phyloP scores from a whole-genome alignment of 2,797 vertebrate species.

The Ctenopoma kingsleyae region DNA sequence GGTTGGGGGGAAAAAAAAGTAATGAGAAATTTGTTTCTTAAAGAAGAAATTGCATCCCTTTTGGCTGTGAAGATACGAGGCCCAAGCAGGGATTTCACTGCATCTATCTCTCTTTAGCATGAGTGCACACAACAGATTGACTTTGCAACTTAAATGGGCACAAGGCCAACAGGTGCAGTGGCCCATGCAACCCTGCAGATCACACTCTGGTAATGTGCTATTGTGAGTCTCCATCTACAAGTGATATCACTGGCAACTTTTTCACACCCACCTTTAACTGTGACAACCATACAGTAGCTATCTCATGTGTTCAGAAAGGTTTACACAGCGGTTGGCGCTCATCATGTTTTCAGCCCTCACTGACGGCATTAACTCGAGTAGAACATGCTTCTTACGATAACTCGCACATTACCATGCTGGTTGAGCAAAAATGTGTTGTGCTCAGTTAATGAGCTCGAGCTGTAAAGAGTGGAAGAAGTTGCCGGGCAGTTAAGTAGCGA shows the following conservation, averaged over 20 bases:
- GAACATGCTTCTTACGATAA: slow-evolving; percentile 58
- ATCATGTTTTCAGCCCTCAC: slow-evolving; percentile 42
- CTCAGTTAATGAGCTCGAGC: slow-evolving; percentile 51
- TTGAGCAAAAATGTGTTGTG: slow-evolving; percentile 36
- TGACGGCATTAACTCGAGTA: slow-evolving; percentile 43
- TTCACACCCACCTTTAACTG: not conserved
- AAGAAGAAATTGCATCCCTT: slow-evolving; percentile 55
- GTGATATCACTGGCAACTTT: not conserved
- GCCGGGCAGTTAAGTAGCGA: slow-evolving; percentile 31
- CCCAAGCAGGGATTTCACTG: slow-evolving; percentile 43
- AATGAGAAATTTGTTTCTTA: slow-evolving; percentile 57
- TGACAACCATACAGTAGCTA: slow-evolving; percentile 35
- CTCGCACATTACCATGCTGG: slow-evolving; percentile 18
- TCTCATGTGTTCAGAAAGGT: slow-evolving; percentile 38
- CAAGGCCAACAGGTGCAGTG: slow-evolving; percentile 62
- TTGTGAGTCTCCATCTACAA: slow-evolving; percentile 48
- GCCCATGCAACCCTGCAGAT: slow-evolving; percentile 53
- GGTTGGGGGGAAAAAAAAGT: slow-evolving; percentile 27
- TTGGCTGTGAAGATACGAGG: slow-evolving; percentile 29
- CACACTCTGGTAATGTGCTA: slow-evolving; percentile 26
- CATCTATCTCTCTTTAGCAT: slow-evolving; percentile 58
- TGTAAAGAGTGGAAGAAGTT: slow-evolving; percentile 29
- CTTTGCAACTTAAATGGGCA: slow-evolving; percentile 48
- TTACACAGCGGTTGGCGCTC: slow-evolving; percentile 38
- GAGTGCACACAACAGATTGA: slow-evolving; percentile 67